These are phyloP conservation scores for Callithrix jacchus DNA, from an alignment of 2,113 vertebrate species.

Conservation along the genomic window DNA sequence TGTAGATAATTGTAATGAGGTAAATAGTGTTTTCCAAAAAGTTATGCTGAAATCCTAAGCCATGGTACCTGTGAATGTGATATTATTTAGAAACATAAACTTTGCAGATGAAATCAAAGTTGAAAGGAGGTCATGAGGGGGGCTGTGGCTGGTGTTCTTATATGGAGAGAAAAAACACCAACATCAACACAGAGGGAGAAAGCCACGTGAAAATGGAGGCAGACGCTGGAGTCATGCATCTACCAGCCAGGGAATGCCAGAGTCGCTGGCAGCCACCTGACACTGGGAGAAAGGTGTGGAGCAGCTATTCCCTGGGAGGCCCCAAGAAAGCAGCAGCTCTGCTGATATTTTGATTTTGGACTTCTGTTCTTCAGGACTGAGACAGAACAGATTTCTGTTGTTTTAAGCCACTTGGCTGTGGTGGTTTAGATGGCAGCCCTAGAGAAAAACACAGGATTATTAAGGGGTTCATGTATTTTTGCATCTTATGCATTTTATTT, in stretches of 20 bases:
- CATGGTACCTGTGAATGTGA: not conserved
- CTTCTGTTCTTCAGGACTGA: not conserved
- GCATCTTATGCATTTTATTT: not conserved
- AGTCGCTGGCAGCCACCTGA: accelerated
- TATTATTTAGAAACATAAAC: not conserved
- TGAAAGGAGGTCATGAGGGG: not conserved
- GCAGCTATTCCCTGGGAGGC: not conserved
- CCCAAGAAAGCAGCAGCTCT: not conserved
- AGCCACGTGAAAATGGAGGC: accelerated
- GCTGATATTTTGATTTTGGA: not conserved
- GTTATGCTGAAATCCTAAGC: not conserved
- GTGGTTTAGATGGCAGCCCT: not conserved
- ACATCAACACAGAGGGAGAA: not conserved
- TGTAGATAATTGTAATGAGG: not conserved
- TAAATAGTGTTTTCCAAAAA: not conserved
- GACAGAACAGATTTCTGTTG: not conserved
- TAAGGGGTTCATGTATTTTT: not conserved
- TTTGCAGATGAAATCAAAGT: not conserved
- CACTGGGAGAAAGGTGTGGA: accelerated
- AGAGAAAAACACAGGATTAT: accelerated
- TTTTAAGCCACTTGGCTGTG: not conserved
- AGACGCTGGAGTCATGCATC: accelerated
- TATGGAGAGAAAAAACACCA: not conserved
- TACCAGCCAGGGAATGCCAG: accelerated
- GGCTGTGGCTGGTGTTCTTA: no score